phyloP scores from a whole-genome alignment of 2,797 vertebrate genomes.

The Syncerus caffer region DNA sequence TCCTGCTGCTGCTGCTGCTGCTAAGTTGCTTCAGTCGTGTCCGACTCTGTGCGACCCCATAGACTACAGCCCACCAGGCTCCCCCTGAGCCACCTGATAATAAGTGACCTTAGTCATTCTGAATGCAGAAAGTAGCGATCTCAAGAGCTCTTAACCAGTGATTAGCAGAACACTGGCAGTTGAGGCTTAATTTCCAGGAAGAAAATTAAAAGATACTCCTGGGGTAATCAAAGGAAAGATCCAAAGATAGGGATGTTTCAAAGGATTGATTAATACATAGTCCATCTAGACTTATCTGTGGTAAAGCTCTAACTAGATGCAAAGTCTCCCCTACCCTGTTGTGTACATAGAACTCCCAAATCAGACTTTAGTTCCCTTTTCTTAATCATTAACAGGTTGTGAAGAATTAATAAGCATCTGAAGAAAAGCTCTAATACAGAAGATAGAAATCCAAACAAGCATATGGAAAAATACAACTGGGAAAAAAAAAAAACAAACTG shows the following conservation, averaged over 20 bases:
- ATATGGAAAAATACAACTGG: background rate
- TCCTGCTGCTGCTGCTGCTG: background rate
- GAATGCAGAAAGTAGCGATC: background rate
- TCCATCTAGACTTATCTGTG: background rate
- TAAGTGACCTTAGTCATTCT: background rate
- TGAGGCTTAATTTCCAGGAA: background rate
- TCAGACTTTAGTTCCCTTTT: background rate
- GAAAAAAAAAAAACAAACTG: background rate
- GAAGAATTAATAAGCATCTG: background rate
- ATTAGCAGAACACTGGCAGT: background rate
- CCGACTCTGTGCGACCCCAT: too few relatives aligned
- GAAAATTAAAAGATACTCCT: background rate
- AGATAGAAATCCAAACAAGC: background rate
- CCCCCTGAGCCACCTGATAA: background rate
- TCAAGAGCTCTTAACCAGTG: background rate
- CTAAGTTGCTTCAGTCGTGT: too few relatives aligned
- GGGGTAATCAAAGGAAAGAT: background rate
- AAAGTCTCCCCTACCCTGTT: background rate
- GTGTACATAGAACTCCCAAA: background rate
- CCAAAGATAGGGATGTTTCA: background rate
- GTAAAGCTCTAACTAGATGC: background rate
- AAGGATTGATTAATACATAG: background rate
- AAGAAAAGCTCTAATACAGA: background rate
- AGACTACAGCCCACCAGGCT: too few relatives aligned
- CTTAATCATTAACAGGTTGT: background rate